Base-by-base conservation (phyloP, 2,797 vertebrate species). In the Lutjanus argentimaculatus region DNA sequence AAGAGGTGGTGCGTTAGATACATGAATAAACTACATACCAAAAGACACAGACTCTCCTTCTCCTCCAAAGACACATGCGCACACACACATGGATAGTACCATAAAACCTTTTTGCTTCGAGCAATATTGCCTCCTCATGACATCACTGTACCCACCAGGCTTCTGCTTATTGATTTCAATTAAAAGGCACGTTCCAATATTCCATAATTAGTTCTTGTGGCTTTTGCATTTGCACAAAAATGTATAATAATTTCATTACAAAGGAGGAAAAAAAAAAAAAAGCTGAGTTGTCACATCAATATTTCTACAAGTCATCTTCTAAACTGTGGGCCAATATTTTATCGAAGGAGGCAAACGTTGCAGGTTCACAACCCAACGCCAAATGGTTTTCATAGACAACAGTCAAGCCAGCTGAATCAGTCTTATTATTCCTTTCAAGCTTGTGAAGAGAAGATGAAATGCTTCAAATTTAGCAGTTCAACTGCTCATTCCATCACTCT, bases 161-260 rank as follows among this genome's bases (percentile, higher is more conserved):
- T 62, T 87, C 85, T 74, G 69, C 53, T 85, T 67, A 79, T 43
- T 67, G 67, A 81, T 77, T 83, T 87, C 56, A 88, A 86, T 83
- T 86, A 77, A 91, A 95, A 94, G 91, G 90, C 91, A 93, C 90
- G 17, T 89, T 91, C 87, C 85, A 85, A 83, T 78, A 83, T 63
- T 84, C 73, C 53, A 63, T 21, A 53, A 74, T 77, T 65, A 75
- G 72, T 78, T 77, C 65, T 58, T 55, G 22, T 62, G 67, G 45
- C 48, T 70, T 89, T 72, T 71, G 67, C 57, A 22, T 72, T 77
- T 65, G 67, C 67, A 77, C 55, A 25, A 73, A 67, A 77, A 75
- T 69, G 59, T 82, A 69, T 17, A 68, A 45, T 53, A 36, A 73
- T 69, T 64, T 88, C 42, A 64, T 42, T 51, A 74, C 65, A 85